phyloP scores from a whole-genome alignment of 1,140 invertebrate genomes.

The Bicyclus anynana region DNA sequence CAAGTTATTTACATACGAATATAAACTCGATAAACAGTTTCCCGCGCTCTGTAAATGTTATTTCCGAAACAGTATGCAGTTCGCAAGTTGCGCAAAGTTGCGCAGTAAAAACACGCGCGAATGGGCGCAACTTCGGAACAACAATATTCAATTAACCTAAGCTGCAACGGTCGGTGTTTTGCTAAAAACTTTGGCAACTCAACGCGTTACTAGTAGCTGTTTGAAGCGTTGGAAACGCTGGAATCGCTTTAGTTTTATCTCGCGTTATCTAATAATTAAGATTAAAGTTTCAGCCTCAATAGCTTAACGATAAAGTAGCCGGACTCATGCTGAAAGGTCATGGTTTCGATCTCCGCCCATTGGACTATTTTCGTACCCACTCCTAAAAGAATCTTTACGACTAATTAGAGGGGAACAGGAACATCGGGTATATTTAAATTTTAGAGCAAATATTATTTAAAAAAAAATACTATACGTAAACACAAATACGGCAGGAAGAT shows the following conservation, averaged over 20 bases:
- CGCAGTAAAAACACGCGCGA: constrained; percentile 22
- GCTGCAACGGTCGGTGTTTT: constrained; percentile 24
- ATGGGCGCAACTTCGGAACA: constrained; percentile 22
- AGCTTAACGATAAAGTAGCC: too few species aligned
- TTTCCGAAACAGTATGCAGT: constrained; percentile 12
- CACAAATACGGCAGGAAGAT: too few species aligned
- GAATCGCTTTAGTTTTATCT: constrained; percentile 3
- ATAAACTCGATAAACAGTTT: neutral
- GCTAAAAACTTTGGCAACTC: constrained; percentile 21
- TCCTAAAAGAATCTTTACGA: too few species aligned
- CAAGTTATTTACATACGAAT: too few species aligned
- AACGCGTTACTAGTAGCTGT: constrained; percentile 7
- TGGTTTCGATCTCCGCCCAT: too few species aligned
- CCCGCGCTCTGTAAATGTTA: neutral
- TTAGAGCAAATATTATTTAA: too few species aligned
- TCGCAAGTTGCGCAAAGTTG: constrained; percentile 13
- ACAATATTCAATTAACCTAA: constrained; percentile 28
- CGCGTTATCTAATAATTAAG: neutral
- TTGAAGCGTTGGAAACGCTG: constrained; percentile 2
- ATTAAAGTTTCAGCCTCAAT: neutral
- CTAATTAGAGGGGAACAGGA: too few species aligned
- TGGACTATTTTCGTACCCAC: too few species aligned
- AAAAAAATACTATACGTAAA: too few species aligned
- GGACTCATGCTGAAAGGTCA: too few species aligned
- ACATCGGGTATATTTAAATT: too few species aligned